Percentiles rank a stretch among this genome's conserved stretches.
These are phyloP conservation scores for Xanthorhoe spadicearia DNA, from an alignment of 2,888 invertebrate genomes.

Conservation along the genomic window DNA sequence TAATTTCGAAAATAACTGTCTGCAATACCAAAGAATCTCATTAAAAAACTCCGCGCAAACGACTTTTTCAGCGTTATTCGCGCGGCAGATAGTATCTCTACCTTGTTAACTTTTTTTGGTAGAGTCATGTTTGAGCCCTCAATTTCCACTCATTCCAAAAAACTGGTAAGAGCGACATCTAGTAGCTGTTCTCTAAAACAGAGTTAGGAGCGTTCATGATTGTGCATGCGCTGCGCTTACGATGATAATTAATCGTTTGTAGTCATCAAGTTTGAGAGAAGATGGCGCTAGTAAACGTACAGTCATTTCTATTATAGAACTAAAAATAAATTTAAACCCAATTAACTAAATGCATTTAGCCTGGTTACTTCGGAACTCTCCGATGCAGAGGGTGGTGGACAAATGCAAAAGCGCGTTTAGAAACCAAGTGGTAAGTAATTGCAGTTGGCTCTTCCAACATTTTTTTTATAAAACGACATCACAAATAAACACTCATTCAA, in stretches of 20 bases:
- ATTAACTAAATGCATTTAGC: too few species aligned
- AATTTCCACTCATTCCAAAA: not conserved
- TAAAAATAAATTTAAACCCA: too few species aligned
- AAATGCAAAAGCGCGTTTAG: too few species aligned
- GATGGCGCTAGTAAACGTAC: constrained; percentile 50
- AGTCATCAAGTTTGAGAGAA: constrained; percentile 36
- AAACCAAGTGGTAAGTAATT: too few species aligned
- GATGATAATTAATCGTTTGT: constrained; percentile 39
- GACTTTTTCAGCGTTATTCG: not conserved
- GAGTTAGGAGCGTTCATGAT: constrained; percentile 37
- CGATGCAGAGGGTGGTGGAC: too few species aligned
- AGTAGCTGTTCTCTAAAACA: constrained; percentile 36
- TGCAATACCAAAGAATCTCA: not conserved
- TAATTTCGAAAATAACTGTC: not conserved
- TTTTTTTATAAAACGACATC: too few species aligned
- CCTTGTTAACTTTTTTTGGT: constrained; percentile 11
- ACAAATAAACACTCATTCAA: too few species aligned
- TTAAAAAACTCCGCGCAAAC: not conserved
- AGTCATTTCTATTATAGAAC: too few species aligned
- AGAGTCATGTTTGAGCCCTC: constrained; percentile 10
- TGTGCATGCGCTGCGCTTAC: constrained; percentile 42
- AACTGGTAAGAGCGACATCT: constrained; percentile 58
- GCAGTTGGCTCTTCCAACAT: too few species aligned
- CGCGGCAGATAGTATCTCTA: not conserved
- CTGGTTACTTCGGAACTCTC: too few species aligned